phyloP scores from a whole-genome alignment of 2,797 vertebrate species.

The Cuculus canorus region DNA sequence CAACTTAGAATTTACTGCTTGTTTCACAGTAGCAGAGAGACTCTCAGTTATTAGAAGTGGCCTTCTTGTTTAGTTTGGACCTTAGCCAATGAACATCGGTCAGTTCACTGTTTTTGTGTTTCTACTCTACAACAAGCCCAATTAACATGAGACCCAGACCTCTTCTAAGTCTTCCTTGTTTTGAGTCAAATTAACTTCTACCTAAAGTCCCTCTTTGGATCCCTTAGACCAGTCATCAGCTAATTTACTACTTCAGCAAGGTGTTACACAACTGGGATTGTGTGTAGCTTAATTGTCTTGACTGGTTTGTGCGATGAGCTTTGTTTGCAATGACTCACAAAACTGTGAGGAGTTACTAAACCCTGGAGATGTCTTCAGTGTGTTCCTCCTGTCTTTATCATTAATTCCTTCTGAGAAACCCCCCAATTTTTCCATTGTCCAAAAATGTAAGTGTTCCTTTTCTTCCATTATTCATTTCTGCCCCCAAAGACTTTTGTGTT shows the following conservation, averaged over 20 bases:
- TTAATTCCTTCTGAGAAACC: not conserved
- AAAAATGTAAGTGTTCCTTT: not conserved
- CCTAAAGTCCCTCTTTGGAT: not conserved
- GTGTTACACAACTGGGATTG: not conserved
- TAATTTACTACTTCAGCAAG: constrained; percentile 13
- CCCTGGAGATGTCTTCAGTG: not conserved
- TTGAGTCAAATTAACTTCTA: not conserved
- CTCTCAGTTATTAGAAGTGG: not conserved
- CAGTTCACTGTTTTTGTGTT: not conserved
- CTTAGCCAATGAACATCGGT: not conserved
- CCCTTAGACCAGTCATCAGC: not conserved
- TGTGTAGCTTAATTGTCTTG: not conserved
- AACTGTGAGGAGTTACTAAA: not conserved
- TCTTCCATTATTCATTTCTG: not conserved
- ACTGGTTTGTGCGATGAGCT: constrained; percentile 1
- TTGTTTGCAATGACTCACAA: constrained; percentile 33
- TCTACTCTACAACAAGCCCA: not conserved
- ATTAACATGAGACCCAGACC: not conserved
- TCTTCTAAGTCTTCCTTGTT: not conserved
- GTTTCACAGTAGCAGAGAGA: not conserved
- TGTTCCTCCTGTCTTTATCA: not conserved
- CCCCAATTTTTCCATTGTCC: not conserved
- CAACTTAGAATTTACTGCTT: not conserved
- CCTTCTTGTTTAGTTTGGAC: constrained; percentile 1
- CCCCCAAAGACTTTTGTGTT: not conserved